phyloP scores from a whole-genome alignment of 23 tunicate species.

The Oikopleura dioica region DNA sequence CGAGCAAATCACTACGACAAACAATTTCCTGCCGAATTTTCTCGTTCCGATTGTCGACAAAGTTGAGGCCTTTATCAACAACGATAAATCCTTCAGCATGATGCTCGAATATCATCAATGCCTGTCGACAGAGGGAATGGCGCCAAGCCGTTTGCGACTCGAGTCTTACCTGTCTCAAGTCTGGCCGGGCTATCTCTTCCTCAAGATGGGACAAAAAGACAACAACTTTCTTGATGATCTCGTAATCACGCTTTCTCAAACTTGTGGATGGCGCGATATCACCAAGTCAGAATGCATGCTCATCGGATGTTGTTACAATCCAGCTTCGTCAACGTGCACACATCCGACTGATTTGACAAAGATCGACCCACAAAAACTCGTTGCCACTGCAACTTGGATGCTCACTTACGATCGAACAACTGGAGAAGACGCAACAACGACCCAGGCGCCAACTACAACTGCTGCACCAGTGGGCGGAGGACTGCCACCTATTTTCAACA shows the following conservation, averaged over 20 bases:
- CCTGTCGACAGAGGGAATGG: not conserved
- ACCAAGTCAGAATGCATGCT: not conserved
- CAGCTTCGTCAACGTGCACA: not conserved
- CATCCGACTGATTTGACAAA: slow-evolving; percentile 11
- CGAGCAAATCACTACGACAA: slow-evolving; percentile 10
- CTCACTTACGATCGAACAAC: not conserved
- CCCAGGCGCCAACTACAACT: not conserved
- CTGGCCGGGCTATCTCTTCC: not conserved
- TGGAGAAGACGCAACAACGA: not conserved
- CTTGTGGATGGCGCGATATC: slow-evolving; percentile 3
- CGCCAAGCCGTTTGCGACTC: not conserved
- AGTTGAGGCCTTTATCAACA: not conserved
- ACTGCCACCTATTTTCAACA: not conserved
- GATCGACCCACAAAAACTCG: not conserved
- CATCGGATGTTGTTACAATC: not conserved
- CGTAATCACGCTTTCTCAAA: not conserved
- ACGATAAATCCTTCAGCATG: not conserved
- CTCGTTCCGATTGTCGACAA: not conserved
- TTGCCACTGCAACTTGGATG: slow-evolving; percentile 12
- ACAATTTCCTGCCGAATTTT: not conserved
- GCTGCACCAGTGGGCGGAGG: not conserved
- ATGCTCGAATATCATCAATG: slow-evolving; percentile 12
- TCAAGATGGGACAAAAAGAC: not conserved
- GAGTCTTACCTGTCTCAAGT: not conserved
- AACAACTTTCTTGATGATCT: not conserved